Evolutionary conservation across 2,888 invertebrate genomes (phyloP).

Genomic region (Pyralis farinalis): DNA sequence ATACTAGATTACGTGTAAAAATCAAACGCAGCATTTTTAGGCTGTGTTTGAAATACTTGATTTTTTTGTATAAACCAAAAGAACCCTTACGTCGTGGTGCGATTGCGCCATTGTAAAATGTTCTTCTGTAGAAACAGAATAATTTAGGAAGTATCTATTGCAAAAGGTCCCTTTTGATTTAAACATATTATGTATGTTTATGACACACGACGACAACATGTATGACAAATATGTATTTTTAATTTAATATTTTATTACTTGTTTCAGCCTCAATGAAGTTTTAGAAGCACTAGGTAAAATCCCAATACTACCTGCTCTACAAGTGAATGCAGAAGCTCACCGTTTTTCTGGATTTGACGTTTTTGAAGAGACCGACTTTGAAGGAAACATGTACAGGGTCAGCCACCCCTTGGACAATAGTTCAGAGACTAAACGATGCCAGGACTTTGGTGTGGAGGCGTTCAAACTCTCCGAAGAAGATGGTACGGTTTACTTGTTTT

Average conservation of each 20-base stretch:
- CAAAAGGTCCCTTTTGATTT: no score
- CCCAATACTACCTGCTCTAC: conserved; percentile 89
- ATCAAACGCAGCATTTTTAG: no score
- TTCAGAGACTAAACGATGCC: conserved; percentile 53
- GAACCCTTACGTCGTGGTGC: no score
- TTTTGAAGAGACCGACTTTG: conserved; percentile 75
- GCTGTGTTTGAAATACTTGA: no score
- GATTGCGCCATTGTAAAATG: no score
- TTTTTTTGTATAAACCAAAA: no score
- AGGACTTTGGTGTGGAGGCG: conserved; percentile 70
- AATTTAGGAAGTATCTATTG: no score
- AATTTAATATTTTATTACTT: neutral
- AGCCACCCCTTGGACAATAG: conserved; percentile 56
- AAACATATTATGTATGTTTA: no score
- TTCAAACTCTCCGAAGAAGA: conserved; percentile 73
- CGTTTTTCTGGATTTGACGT: conserved; percentile 83
- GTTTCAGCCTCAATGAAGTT: conserved; percentile 85
- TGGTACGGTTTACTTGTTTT: conserved; percentile 40
- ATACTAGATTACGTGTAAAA: no score
- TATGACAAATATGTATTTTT: no score
- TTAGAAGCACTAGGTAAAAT: conserved; percentile 89
- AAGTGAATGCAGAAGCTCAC: conserved; percentile 83
- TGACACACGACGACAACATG: no score
- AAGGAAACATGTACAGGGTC: conserved; percentile 59
- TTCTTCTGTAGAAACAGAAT: no score